phyloP scores from a whole-genome alignment of 2,797 vertebrate species.

The Orientallactaga sibirica region DNA sequence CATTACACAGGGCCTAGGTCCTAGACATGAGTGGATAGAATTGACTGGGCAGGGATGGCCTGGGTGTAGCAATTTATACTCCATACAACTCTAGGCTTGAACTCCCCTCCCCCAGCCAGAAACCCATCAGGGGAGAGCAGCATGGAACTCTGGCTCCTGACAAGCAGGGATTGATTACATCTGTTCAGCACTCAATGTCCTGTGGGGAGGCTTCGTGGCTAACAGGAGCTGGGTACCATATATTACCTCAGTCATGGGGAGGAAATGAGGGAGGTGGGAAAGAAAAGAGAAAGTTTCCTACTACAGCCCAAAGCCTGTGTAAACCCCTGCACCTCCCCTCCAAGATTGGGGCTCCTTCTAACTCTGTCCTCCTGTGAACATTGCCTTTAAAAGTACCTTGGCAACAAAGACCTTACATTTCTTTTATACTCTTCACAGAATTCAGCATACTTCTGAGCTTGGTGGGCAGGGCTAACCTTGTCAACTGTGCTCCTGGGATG shows the following conservation, averaged over 20 bases:
- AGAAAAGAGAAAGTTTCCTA: too few species aligned
- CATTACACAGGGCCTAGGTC: neutral
- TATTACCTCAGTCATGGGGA: neutral
- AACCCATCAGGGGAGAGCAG: neutral
- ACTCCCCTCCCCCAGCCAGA: neutral
- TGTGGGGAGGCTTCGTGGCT: neutral
- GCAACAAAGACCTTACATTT: fast-evolving
- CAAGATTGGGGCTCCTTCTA: fast-evolving
- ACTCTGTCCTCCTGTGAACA: too few species aligned
- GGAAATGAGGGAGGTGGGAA: too few species aligned
- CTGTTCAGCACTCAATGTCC: neutral
- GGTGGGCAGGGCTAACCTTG: fast-evolving
- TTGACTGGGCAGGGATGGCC: fast-evolving
- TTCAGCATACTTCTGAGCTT: fast-evolving
- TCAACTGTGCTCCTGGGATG: neutral
- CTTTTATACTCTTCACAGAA: neutral
- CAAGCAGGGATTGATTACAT: neutral
- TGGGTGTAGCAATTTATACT: fast-evolving
- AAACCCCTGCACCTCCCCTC: fast-evolving
- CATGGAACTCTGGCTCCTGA: neutral
- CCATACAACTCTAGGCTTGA: neutral
- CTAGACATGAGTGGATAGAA: neutral
- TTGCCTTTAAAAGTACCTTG: too few species aligned
- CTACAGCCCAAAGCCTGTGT: fast-evolving
- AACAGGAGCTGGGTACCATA: fast-evolving